Conservation (phyloP, 1,140 invertebrate species). For the Daktulosphaira vitifoliae region DNA sequence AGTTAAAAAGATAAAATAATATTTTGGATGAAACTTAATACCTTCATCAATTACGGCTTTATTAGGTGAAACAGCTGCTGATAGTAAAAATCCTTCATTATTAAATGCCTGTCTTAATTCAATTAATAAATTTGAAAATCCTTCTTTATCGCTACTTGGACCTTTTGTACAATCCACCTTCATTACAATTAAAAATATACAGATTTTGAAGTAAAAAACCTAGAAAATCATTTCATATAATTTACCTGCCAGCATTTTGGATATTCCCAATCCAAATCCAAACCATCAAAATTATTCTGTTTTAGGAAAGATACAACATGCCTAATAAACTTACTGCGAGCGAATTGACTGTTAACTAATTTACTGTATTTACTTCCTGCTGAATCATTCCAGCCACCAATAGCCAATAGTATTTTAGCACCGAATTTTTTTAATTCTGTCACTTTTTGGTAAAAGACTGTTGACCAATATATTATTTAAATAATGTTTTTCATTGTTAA, state of each 20-base stretch:
- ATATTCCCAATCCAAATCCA: constrained; percentile 61
- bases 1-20: not conserved
- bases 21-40: constrained; percentile 2
- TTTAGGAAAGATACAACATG: constrained; percentile 50
- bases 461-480: constrained; percentile 20
- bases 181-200: constrained; percentile 4
- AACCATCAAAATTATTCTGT: constrained; percentile 52
- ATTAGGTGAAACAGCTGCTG: constrained; percentile 74
- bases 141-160: constrained; percentile 62
- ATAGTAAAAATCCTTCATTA: constrained; percentile 60
- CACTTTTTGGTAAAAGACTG: constrained; percentile 53
- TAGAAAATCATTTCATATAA: not conserved
- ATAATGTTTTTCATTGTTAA: too few relatives aligned
- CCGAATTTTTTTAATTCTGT: constrained; percentile 48
- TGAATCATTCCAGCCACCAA: constrained; percentile 59
- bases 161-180: constrained; percentile 69
- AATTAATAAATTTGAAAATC: constrained; percentile 58
- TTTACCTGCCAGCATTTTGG: constrained; percentile 61
- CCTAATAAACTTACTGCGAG: constrained; percentile 47
- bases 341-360: constrained; percentile 47
- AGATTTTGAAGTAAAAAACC: not conserved
- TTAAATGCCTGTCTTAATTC: constrained; percentile 64
- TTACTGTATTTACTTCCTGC: constrained; percentile 54
- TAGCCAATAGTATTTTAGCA: constrained; percentile 52
- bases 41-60: constrained; percentile 51